Evolutionary conservation across 2,113 vertebrate species (phyloP), one percentile per base, ranked within the genome.

Genomic region (Datnioides undecimradiatus): DNA sequence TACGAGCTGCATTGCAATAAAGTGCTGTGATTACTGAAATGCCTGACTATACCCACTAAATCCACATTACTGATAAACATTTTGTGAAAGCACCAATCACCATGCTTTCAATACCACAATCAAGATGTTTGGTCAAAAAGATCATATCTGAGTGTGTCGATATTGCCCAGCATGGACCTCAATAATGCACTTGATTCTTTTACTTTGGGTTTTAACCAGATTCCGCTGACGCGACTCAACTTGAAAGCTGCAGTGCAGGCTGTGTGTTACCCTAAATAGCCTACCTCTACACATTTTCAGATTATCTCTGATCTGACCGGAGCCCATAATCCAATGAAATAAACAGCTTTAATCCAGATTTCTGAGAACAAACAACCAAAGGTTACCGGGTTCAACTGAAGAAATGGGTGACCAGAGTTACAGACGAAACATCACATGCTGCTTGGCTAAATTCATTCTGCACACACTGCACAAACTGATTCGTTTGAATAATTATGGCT

Each of bases 281-380:
- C 63, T 68, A 73, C 64, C 73, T 81, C 66, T 68, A 83, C 82
- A 90, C 69, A 84, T 90, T 88, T 85, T 54, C 46, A 84, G 88
- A 90, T 90, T 90, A 89, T 82, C 76, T 78, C 71, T 64, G 76
- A 85, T 88, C 72, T 58, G 66, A 64, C 63, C 48, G 63, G 76
- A 82, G 59, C 57, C 51, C 46, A 76, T 90, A 89, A 91, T 91
- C 88, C 82, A 78, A 45, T 85, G 65, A 54, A 79, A 80, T 87
- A 71, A 78, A 76, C 65, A 58, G 65, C 63, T 66, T 64, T 83
- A 89, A 92, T 89, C 87, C 84, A 80, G 73, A 83, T 65, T 78
- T 73, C 43, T 46, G 36, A 71, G 69, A 54, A 86, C 54, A 76
- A 65, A 75, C 27, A 67, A 27, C 19, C 43, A 45, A 55, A 80